These are phyloP conservation scores for Rhabdornis inornatus DNA, from an alignment of 2,113 vertebrate genomes.

Conservation along the genomic window DNA sequence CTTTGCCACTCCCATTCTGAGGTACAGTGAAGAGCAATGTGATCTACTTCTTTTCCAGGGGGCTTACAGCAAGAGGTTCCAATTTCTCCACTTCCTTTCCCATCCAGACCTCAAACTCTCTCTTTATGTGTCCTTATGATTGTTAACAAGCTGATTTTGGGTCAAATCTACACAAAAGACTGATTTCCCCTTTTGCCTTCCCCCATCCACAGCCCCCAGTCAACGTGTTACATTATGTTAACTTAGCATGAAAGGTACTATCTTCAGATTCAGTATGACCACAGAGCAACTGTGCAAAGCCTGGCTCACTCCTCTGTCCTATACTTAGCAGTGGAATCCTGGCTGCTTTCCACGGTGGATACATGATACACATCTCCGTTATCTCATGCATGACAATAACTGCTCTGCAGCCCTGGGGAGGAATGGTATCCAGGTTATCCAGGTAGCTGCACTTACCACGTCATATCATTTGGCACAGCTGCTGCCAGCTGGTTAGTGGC, in stretches of 20 bases:
- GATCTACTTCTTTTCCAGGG: background rate
- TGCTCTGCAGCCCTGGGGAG: background rate
- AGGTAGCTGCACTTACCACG: conserved; percentile 15
- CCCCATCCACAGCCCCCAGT: accelerated
- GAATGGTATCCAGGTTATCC: conserved; percentile 34
- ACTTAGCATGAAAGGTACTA: background rate
- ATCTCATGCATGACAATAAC: conserved; percentile 48
- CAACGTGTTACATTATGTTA: background rate
- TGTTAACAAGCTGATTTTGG: background rate
- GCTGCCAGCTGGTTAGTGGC: background rate
- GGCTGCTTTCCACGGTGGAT: background rate
- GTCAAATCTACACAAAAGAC: accelerated
- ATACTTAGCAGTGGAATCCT: conserved; percentile 64
- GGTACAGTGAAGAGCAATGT: background rate
- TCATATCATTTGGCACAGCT: background rate
- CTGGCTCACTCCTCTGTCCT: background rate
- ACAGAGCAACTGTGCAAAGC: conserved; percentile 25
- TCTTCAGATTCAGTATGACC: background rate
- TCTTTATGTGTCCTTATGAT: background rate
- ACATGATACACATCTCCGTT: conserved; percentile 9
- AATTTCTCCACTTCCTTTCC: background rate
- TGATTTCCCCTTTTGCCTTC: background rate
- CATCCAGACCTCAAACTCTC: background rate
- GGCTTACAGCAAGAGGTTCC: background rate
- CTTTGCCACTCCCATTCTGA: background rate